These are phyloP conservation scores for Drosophila bunnanda DNA, from an alignment of 2,888 invertebrate species.

Conservation along the genomic window DNA sequence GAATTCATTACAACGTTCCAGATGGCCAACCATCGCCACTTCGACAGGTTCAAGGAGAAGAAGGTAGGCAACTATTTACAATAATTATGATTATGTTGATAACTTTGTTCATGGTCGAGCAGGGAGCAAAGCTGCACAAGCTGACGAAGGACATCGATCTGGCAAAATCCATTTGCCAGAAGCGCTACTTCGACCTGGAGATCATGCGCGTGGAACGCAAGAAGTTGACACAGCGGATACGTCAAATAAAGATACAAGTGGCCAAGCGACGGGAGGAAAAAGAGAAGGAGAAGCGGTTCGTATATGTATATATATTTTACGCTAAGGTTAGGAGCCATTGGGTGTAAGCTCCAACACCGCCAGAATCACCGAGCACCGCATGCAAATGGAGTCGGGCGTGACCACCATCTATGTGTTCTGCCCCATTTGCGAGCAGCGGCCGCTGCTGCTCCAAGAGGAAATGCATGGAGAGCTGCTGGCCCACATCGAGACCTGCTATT, in stretches of 20 bases:
- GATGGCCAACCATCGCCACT: constrained; percentile 55
- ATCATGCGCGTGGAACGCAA: constrained; percentile 46
- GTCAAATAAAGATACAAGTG: constrained; percentile 42
- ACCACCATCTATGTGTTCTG: constrained; percentile 74
- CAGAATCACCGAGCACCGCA: constrained; percentile 6
- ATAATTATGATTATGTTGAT: not conserved
- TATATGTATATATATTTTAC: not conserved
- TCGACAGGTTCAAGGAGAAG: constrained; percentile 51
- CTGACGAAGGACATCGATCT: constrained; percentile 35
- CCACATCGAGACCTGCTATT: constrained; percentile 80
- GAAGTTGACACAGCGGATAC: constrained; percentile 42
- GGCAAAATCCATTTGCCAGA: constrained; percentile 41
- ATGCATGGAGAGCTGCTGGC: constrained; percentile 74
- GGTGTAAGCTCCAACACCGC: not conserved
- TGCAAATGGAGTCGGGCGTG: constrained; percentile 8
- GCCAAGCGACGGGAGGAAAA: constrained; percentile 2
- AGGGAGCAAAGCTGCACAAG: constrained; percentile 43
- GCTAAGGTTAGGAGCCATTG: not conserved
- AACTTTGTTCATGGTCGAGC: not conserved
- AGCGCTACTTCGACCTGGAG: constrained; percentile 44
- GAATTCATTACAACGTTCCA: constrained; percentile 66
- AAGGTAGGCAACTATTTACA: constrained; percentile 50
- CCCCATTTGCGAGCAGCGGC: constrained; percentile 80
- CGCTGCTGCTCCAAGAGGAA: constrained; percentile 67
- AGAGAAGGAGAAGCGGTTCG: constrained; percentile 26